These are phyloP conservation scores for Centropus bengalensis DNA, from an alignment of 2,113 vertebrate genomes.

Conservation along the genomic window DNA sequence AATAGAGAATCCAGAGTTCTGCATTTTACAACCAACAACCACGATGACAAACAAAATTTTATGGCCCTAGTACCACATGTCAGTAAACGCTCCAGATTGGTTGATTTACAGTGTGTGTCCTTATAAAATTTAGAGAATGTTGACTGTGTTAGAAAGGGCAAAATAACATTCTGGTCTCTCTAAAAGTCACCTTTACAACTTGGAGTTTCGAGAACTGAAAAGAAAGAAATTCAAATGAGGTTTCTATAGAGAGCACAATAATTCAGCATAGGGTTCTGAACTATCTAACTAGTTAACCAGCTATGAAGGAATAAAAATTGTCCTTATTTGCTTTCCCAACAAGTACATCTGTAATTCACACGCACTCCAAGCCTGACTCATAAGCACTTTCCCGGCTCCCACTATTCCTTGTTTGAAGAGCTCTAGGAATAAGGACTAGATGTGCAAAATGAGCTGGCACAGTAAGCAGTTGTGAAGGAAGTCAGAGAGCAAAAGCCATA, in stretches of 20 bases:
- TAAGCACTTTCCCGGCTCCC: background rate
- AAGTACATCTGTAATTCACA: background rate
- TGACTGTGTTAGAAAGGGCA: background rate
- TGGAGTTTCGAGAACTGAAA: background rate
- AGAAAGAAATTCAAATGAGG: background rate
- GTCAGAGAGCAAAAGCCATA: background rate
- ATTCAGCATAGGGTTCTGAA: background rate
- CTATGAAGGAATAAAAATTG: background rate
- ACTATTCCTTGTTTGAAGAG: background rate
- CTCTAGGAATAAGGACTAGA: background rate
- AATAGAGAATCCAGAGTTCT: slow-evolving; percentile 33
- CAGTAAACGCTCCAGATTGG: slow-evolving; percentile 17
- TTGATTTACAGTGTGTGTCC: slow-evolving; percentile 1
- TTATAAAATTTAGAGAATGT: slow-evolving; percentile 6
- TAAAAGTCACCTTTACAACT: background rate
- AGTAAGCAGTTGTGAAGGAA: background rate
- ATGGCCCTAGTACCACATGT: slow-evolving; percentile 40
- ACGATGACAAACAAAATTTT: slow-evolving; percentile 43
- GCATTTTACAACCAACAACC: slow-evolving; percentile 46
- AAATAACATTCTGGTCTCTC: background rate
- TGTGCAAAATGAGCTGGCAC: background rate
- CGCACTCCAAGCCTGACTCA: background rate
- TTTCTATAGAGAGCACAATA: background rate
- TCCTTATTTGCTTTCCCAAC: background rate
- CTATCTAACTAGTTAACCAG: background rate